phyloP scores from a whole-genome alignment of 2,113 vertebrate species.

The Clinocottus analis region DNA sequence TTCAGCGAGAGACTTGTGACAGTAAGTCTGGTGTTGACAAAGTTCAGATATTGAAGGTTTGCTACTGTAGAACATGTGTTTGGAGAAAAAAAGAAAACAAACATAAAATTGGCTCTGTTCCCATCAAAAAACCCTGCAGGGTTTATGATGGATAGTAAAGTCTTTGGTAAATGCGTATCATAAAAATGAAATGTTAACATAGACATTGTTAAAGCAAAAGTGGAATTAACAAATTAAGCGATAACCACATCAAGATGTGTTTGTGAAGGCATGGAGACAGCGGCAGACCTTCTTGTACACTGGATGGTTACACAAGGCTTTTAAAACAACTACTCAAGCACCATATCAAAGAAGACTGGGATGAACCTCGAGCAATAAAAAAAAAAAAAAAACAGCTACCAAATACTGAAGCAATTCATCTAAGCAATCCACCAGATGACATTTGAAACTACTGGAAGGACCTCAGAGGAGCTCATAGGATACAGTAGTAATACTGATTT shows the following conservation, averaged over 20 bases:
- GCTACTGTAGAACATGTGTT: conserved; percentile 36
- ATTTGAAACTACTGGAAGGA: conserved; percentile 45
- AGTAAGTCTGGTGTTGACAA: background rate
- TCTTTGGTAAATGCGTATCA: conserved; percentile 70
- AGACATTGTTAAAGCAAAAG: conserved; percentile 77
- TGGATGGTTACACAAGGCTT: conserved; percentile 46
- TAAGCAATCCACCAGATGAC: conserved; percentile 66
- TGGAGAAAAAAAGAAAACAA: conserved; percentile 11
- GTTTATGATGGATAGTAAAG: conserved; percentile 72
- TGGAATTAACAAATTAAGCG: conserved; percentile 81
- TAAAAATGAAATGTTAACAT: conserved; percentile 79
- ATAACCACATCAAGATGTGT: conserved; percentile 81
- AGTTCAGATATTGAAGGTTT: conserved; percentile 15
- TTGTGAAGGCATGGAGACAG: conserved; percentile 68
- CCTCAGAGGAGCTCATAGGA: background rate
- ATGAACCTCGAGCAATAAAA: conserved; percentile 66
- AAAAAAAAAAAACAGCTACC: conserved; percentile 38
- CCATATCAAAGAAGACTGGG: conserved; percentile 68
- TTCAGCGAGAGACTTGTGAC: background rate
- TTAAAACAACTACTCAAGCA: conserved; percentile 60
- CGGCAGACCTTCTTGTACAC: conserved; percentile 52
- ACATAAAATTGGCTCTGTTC: conserved; percentile 24
- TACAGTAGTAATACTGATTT: background rate
- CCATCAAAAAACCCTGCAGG: conserved; percentile 42
- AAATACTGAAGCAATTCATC: conserved; percentile 49